Conservation (phyloP, 92 coral and sea anemone species). For the Parazoanthus darwini region DNA sequence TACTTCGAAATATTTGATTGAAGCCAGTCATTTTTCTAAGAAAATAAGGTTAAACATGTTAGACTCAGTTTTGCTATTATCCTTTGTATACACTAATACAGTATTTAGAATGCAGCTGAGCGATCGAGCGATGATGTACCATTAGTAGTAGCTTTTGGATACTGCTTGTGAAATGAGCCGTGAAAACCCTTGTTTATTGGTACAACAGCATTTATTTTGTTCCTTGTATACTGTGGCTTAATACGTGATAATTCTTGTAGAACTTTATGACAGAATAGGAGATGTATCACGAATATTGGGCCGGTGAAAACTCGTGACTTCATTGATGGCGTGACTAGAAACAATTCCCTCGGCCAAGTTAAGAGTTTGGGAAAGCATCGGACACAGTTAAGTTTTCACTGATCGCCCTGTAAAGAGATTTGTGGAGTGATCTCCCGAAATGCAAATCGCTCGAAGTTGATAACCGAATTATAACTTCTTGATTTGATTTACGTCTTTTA, state of each 20-base stretch:
- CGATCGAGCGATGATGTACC: background rate
- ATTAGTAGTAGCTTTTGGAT: no score
- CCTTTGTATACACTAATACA: background rate
- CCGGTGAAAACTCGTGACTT: slow-evolving; percentile 17
- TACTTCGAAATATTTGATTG: background rate
- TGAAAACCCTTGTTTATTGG: slow-evolving; percentile 7
- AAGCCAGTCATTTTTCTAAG: background rate
- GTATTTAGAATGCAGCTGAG: background rate
- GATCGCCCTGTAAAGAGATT: background rate
- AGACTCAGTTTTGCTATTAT: background rate
- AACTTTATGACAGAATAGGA: background rate
- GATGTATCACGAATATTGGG: background rate
- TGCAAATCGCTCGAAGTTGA: slow-evolving; percentile 4
- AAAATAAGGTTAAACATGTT: background rate
- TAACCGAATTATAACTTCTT: background rate
- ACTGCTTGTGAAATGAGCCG: slow-evolving; percentile 23
- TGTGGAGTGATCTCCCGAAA: background rate
- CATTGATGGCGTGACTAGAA: slow-evolving; percentile 22
- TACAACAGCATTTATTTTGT: background rate
- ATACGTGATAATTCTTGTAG: background rate
- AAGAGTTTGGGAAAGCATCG: background rate
- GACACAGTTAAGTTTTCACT: slow-evolving; percentile 14
- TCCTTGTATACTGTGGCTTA: background rate
- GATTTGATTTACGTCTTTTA: background rate
- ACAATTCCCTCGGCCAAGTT: background rate